Base-by-base conservation (phyloP, 1,140 invertebrate species). In the roundworm (Caenorhabditis elegans) region DNA sequence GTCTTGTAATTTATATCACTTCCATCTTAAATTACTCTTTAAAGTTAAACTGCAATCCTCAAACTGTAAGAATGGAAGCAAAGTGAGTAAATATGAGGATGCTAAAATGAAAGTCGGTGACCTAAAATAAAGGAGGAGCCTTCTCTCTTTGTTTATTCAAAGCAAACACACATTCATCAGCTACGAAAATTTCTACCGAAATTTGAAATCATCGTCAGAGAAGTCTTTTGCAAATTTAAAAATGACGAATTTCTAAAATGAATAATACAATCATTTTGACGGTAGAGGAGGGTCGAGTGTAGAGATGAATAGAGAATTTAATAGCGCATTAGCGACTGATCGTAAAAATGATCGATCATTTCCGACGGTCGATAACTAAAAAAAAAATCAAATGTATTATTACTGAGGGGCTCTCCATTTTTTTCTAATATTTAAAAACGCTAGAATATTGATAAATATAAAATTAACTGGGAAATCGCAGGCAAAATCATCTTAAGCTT, bases 301-400 rank as follows among this genome's bases (percentile, higher is more conserved):
- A 77, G 76, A 49, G 76, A 49, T 77, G 60, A 70, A 70, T 70
- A 28, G 26, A 17, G 39, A 70, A 39, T 39, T n/a, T 39, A 39
- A 39, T 17, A 11, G 24, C 6, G 53, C 8, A 22, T 17, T 43
- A 26, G 43, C 19, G 39, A 13, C 17, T 36, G 76, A 77, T 49
- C 76, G 43, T 48, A 77, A 24, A n/a, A 51, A 24, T 77, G 76
- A 77, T 31, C 48, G 76, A 77, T 48, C 48, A 77, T 51, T 77
- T 77, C 76, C 76, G 26, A 17, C 22, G 28, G 26, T 26, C 46
- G 26, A 77, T 48, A 34, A 77, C 24, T 48, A 31, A 22, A 17
- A n/a, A 39, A 15, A 4, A 46, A 76, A 48, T 11, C 13, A 17
- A 51, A 77, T 26, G 36, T 48, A 46, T 26, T 46, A n/a, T n/a